Evolutionary conservation across 2,113 vertebrate genomes (phyloP).

Genomic region (Amazona guildingii): DNA sequence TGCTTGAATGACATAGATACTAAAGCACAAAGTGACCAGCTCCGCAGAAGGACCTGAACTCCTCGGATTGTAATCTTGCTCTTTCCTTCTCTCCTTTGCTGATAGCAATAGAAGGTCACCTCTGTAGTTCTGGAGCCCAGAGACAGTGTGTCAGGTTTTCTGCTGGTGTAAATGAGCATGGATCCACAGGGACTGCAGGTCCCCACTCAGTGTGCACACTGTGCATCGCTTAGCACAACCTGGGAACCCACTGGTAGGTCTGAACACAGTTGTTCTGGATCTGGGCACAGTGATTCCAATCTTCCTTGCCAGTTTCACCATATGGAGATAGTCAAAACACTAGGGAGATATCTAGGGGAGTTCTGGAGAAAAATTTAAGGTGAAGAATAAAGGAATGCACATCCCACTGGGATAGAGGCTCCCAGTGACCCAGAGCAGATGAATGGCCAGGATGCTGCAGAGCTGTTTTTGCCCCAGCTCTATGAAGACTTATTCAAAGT

Average conservation of each 20-base stretch:
- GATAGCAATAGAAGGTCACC: not conserved
- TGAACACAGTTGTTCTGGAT: rapidly evolving
- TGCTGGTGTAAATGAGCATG: not conserved
- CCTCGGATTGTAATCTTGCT: not conserved
- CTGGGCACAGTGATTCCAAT: not conserved
- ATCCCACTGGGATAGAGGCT: not conserved
- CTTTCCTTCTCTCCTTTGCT: not conserved
- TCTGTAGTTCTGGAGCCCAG: not conserved
- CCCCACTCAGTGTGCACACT: not conserved
- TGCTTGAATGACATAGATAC: not conserved
- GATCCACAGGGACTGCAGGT: not conserved
- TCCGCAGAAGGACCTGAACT: not conserved
- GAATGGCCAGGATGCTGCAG: not conserved
- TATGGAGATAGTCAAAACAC: not conserved
- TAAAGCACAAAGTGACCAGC: not conserved
- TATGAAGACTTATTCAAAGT: not conserved
- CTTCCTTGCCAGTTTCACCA: not conserved
- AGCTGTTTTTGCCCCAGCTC: not conserved
- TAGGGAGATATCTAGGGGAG: not conserved
- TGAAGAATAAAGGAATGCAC: not conserved
- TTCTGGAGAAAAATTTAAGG: not conserved
- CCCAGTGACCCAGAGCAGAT: not conserved
- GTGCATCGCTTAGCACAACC: not conserved
- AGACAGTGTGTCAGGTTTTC: not conserved
- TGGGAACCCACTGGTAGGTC: not conserved